These are phyloP conservation scores for Philypnodon macrostomus DNA, from an alignment of 2,797 vertebrate species.

Conservation along the genomic window DNA sequence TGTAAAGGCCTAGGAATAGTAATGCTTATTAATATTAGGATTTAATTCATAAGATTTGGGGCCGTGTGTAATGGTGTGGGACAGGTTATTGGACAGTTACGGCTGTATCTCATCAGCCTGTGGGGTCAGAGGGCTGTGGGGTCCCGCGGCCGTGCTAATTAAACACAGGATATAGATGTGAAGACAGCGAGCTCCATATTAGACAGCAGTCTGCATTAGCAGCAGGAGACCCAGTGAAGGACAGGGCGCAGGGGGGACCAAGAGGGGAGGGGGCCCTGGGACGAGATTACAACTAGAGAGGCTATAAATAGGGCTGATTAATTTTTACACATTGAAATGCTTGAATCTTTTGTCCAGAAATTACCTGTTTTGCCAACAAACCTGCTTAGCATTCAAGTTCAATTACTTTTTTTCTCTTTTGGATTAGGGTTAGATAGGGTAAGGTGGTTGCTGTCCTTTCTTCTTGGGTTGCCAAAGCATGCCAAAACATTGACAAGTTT, in stretches of 20 bases:
- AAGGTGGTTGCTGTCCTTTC: too few species aligned
- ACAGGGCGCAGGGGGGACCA: conserved; percentile 61
- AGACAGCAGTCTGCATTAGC: conserved; percentile 78
- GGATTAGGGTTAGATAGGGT: too few species aligned
- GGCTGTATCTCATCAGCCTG: conserved; percentile 76
- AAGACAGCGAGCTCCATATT: conserved; percentile 64
- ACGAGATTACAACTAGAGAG: conserved; percentile 15
- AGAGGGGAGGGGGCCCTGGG: conserved; percentile 25
- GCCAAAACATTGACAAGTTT: too few species aligned
- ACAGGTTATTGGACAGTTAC: conserved; percentile 81
- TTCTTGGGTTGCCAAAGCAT: too few species aligned
- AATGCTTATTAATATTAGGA: conserved; percentile 81
- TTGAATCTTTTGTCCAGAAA: too few species aligned
- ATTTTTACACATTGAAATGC: neutral
- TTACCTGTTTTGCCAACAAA: too few species aligned
- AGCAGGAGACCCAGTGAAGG: conserved; percentile 74
- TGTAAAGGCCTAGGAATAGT: conserved; percentile 61
- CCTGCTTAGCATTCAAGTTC: too few species aligned
- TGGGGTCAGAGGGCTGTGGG: conserved; percentile 71
- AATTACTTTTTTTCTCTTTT: too few species aligned
- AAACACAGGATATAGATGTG: conserved; percentile 77
- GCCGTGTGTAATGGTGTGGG: conserved; percentile 68
- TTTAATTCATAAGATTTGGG: conserved; percentile 81
- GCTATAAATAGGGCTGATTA: neutral
- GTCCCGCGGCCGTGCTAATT: conserved; percentile 73